phyloP scores from a whole-genome alignment of 1,140 invertebrate genomes.

The Heterodera schachtii region DNA sequence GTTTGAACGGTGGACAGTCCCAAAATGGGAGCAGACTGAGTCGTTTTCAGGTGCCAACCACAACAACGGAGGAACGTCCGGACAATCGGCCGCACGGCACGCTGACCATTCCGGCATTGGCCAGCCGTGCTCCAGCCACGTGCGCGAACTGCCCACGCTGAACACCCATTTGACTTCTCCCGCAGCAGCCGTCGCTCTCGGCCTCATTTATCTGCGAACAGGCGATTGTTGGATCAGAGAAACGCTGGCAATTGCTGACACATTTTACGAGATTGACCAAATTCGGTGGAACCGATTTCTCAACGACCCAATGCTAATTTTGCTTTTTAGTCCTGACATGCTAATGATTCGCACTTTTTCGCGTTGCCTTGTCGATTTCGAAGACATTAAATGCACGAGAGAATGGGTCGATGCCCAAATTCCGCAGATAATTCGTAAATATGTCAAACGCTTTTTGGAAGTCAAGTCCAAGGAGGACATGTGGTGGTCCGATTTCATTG shows the following conservation, averaged over 20 bases:
- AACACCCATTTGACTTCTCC: conserved; percentile 47
- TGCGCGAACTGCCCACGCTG: conserved; percentile 40
- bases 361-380: conserved; percentile 37
- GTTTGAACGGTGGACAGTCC: background rate
- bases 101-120: conserved; percentile 27
- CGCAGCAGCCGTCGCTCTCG: conserved; percentile 40
- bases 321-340: conserved; percentile 40
- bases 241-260: conserved; percentile 35
- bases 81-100: background rate
- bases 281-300: conserved; percentile 29
- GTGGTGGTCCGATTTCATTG: conserved; percentile 37
- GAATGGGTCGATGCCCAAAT: conserved; percentile 43
- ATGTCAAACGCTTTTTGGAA: conserved; percentile 26
- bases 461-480: conserved; percentile 14
- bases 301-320: conserved; percentile 7
- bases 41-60: background rate
- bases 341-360: conserved; percentile 42
- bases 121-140: conserved; percentile 37
- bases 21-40: background rate
- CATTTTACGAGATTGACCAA: conserved; percentile 41
- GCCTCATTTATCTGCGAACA: conserved; percentile 44
- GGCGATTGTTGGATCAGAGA: conserved; percentile 33
- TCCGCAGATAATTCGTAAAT: conserved; percentile 40
- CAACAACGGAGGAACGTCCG: background rate
- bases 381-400: conserved; percentile 28